These are phyloP conservation scores for Mechanitis messenoides DNA, from an alignment of 2,888 invertebrate species.

Conservation along the genomic window DNA sequence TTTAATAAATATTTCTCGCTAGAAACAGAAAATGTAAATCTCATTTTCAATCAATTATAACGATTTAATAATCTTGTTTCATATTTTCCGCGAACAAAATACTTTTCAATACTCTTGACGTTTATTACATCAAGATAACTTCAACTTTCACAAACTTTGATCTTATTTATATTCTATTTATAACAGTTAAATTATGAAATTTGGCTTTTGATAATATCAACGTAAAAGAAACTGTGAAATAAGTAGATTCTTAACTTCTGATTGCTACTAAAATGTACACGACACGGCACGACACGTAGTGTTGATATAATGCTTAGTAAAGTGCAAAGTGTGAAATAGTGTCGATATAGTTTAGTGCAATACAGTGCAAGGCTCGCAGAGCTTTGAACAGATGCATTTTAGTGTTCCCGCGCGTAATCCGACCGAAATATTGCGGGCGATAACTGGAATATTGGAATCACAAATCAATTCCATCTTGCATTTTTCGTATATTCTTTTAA, in stretches of 20 bases:
- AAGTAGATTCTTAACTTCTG: no score
- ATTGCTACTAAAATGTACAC: no score
- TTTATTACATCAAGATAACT: background rate
- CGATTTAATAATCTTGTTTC: no score
- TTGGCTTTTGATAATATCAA: no score
- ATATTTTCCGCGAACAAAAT: background rate
- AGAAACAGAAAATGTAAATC: no score
- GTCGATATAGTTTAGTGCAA: constrained; percentile 15
- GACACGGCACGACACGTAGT: no score
- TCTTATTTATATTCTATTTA: background rate
- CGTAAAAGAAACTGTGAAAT: no score
- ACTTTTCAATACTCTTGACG: background rate
- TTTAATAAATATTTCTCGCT: no score
- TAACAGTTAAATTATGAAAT: background rate
- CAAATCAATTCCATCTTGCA: constrained; percentile 50
- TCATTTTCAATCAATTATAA: no score
- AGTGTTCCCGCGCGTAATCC: constrained; percentile 51
- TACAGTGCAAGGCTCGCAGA: constrained; percentile 19
- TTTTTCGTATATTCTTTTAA: constrained; percentile 22
- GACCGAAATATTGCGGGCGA: constrained; percentile 18
- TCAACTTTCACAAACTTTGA: background rate
- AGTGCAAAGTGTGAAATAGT: constrained; percentile 14
- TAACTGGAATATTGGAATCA: constrained; percentile 45
- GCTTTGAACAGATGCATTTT: constrained; percentile 46
- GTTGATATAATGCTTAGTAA: constrained; percentile 3